A percentile compares a stretch with the other conserved stretches of the same genome.
phyloP scores from a whole-genome alignment of 2,888 invertebrate species.

The Polyploca ridens region DNA sequence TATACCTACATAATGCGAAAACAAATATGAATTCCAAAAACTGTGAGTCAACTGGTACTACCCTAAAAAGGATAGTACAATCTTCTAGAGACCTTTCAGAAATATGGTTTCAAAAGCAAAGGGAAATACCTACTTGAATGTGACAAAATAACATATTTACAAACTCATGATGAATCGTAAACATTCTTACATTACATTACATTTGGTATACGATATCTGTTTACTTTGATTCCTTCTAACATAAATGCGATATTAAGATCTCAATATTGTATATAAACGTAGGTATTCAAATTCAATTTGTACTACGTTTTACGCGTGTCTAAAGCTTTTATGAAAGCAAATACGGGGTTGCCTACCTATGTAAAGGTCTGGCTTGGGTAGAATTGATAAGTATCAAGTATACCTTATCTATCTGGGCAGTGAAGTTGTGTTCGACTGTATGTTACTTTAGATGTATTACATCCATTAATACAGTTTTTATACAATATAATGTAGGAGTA shows the following conservation, averaged over 20 bases:
- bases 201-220: constrained; percentile 4
- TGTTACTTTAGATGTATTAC: too few relatives aligned
- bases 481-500: too few relatives aligned
- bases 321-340: constrained; percentile 8
- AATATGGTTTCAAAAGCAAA: not conserved
- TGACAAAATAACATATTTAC: constrained; percentile 7
- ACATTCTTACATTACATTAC: constrained; percentile 1
- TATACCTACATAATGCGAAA: too few relatives aligned
- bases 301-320: not conserved
- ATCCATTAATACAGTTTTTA: too few relatives aligned
- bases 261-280: not conserved
- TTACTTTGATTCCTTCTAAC: constrained; percentile 5
- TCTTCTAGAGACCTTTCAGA: not conserved
- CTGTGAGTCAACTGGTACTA: too few relatives aligned
- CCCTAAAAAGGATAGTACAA: not conserved
- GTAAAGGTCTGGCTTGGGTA: not conserved
- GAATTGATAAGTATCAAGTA: not conserved
- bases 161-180: not conserved
- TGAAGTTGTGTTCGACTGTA: not conserved
- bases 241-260: constrained; percentile 1
- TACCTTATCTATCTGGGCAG: not conserved
- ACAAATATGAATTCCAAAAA: too few relatives aligned
- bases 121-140: not conserved
- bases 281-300: constrained; percentile 8
- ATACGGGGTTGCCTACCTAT: not conserved